Evolutionary conservation across 2,113 vertebrate species (phyloP).

Genomic region (Ailurus styani): DNA sequence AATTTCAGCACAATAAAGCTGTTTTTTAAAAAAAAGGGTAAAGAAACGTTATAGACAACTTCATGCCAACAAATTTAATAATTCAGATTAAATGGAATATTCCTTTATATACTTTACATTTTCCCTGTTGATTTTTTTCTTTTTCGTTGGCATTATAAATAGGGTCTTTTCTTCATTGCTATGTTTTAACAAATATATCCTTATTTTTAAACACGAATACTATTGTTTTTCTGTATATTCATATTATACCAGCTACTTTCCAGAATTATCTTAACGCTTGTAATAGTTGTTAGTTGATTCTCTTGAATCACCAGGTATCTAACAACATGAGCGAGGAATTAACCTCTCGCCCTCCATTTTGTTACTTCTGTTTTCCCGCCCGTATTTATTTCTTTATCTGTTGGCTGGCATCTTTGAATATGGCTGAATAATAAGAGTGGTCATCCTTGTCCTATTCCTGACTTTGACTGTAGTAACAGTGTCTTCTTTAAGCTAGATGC

Average conservation of each 20-base stretch:
- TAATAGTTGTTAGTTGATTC: background rate
- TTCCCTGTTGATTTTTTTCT: background rate
- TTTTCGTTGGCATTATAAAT: background rate
- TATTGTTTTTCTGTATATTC: background rate
- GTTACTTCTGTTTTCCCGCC: background rate
- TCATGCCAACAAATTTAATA: background rate
- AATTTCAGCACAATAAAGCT: background rate
- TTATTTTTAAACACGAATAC: background rate
- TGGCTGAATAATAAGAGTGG: background rate
- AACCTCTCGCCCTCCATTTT: background rate
- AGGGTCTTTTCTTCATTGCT: background rate
- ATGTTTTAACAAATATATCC: background rate
- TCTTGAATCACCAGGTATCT: background rate
- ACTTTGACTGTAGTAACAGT: background rate
- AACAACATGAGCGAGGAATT: background rate
- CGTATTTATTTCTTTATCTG: background rate
- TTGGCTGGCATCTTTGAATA: background rate
- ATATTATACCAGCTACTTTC: background rate
- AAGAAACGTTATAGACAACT: background rate
- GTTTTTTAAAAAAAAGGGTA: background rate
- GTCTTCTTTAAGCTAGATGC: background rate
- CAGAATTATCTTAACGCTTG: background rate
- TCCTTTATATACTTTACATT: background rate
- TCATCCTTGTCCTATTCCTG: background rate
- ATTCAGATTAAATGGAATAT: conserved; percentile 17